Evolutionary conservation across 2,888 invertebrate genomes (phyloP).

Genomic region (Lycophotia porphyrea): DNA sequence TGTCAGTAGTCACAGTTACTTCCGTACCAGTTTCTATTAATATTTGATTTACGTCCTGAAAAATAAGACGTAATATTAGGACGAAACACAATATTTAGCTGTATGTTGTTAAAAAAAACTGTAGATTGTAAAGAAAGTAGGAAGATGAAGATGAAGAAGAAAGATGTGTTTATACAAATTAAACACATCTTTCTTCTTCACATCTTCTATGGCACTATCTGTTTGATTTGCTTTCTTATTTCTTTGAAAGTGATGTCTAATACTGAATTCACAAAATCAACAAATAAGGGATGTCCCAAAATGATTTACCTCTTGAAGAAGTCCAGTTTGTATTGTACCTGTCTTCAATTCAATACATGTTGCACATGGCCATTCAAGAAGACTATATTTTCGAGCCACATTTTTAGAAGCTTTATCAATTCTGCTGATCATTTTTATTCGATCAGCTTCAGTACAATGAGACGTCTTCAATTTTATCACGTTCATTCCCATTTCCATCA

Average conservation of each 20-base stretch:
- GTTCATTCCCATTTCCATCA: slow-evolving; percentile 88
- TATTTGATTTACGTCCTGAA: slow-evolving; percentile 62
- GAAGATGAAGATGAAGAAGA: too few species aligned
- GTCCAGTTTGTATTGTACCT: slow-evolving; percentile 94
- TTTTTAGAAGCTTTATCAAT: slow-evolving; percentile 81
- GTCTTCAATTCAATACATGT: slow-evolving; percentile 96
- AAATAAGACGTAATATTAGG: slow-evolving; percentile 6
- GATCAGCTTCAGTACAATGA: slow-evolving; percentile 72
- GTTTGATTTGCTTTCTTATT: neutral
- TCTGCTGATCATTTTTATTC: slow-evolving; percentile 75
- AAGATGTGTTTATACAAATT: too few species aligned
- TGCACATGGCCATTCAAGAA: slow-evolving; percentile 92
- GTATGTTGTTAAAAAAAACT: neutral
- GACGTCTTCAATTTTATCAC: slow-evolving; percentile 80
- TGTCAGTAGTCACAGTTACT: slow-evolving; percentile 68
- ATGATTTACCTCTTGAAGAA: slow-evolving; percentile 70
- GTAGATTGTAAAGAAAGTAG: too few species aligned
- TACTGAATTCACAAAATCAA: neutral
- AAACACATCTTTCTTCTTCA: too few species aligned
- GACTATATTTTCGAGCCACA: slow-evolving; percentile 89
- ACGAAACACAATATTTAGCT: neutral
- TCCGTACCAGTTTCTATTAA: slow-evolving; percentile 59
- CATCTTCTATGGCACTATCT: too few species aligned
- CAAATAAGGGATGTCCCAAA: neutral
- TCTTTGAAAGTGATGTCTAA: neutral